phyloP scores from a whole-genome alignment of 2,797 vertebrate species.

The Parauchenoglanis punctatus region DNA sequence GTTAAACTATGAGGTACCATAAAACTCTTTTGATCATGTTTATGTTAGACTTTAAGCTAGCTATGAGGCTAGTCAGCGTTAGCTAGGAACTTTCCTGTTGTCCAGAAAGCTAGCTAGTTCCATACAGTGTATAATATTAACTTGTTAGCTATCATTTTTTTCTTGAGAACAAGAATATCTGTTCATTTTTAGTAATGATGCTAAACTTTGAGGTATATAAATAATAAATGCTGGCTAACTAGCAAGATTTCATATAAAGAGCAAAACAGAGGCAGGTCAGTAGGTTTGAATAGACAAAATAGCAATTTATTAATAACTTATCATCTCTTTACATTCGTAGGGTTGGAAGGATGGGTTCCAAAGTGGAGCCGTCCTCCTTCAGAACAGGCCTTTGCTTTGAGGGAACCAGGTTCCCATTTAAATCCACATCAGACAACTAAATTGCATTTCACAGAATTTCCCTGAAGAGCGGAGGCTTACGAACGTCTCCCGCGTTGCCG shows the following conservation, averaged over 20 bases:
- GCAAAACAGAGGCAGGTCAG: conserved; percentile 42
- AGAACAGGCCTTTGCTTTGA: conserved; percentile 59
- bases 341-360: conserved; percentile 72
- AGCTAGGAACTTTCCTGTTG: background rate
- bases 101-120: background rate
- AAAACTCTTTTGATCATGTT: background rate
- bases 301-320: conserved; percentile 99
- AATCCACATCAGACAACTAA: conserved; percentile 52
- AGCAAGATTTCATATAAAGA: conserved; percentile 23
- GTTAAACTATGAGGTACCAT: background rate
- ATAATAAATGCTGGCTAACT: background rate
- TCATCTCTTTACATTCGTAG: conserved; percentile 93
- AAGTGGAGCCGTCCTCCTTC: conserved; percentile 57
- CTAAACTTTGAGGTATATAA: background rate
- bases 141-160: background rate
- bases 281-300: conserved; percentile 91
- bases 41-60: background rate
- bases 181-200: background rate
- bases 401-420: conserved; percentile 46
- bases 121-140: background rate
- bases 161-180: background rate
- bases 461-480: conserved; percentile 86
- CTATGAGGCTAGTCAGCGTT: background rate
- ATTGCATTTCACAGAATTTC: conserved; percentile 84
- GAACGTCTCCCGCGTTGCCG: conserved; percentile 75